These are phyloP conservation scores for Strigamia maritima DNA, from an alignment of 2,888 invertebrate species.

Conservation along the genomic window DNA sequence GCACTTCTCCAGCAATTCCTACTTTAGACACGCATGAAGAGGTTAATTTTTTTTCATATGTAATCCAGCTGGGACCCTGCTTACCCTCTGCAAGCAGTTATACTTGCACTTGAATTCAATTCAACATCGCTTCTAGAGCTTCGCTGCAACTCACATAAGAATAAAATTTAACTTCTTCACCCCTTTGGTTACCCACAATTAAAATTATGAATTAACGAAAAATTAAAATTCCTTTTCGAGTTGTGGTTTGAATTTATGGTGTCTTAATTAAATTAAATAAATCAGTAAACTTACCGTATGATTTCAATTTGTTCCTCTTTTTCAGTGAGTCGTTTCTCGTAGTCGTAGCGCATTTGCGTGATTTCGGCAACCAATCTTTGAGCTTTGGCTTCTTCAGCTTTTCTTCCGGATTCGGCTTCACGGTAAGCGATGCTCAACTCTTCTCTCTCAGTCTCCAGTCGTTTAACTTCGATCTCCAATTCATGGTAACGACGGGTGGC, in stretches of 20 bases:
- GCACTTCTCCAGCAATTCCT: neutral
- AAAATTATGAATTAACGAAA: too few species aligned
- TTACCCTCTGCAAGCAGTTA: too few species aligned
- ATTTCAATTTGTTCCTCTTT: slow-evolving; percentile 98
- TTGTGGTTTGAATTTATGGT: too few species aligned
- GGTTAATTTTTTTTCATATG: neutral
- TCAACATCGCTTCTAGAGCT: too few species aligned
- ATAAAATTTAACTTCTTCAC: too few species aligned
- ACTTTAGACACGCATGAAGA: neutral
- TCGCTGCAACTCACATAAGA: too few species aligned
- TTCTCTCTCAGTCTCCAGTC: slow-evolving; percentile 98
- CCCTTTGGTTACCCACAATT: too few species aligned
- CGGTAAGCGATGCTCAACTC: slow-evolving; percentile 96
- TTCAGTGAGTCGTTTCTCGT: slow-evolving; percentile 93
- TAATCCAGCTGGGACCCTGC: too few species aligned
- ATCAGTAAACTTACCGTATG: slow-evolving; percentile 83
- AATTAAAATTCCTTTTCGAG: too few species aligned
- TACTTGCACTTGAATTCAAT: too few species aligned
- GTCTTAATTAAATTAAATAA: too few species aligned
- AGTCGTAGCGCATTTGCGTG: slow-evolving; percentile 90
- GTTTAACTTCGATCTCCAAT: slow-evolving; percentile 91
- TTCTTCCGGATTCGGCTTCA: slow-evolving; percentile 96
- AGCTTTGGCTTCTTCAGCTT: slow-evolving; percentile 93
- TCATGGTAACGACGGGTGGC: slow-evolving; percentile 96
- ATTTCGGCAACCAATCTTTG: slow-evolving; percentile 90